Evolutionary conservation across 2,888 invertebrate species (phyloP).

Genomic region (Drosophila ezoana): DNA sequence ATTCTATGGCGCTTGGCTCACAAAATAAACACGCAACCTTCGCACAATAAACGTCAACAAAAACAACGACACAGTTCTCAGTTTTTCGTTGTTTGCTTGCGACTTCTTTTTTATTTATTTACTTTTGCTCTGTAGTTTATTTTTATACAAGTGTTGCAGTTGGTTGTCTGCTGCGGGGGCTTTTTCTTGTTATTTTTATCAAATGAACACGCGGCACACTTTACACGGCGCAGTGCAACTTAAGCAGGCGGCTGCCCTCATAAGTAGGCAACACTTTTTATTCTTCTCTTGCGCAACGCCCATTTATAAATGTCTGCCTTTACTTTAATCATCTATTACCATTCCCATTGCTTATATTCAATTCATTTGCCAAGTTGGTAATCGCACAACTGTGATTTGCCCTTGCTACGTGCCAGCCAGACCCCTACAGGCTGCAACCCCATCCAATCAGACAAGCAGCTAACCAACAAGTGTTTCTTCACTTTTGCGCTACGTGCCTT

Average conservation of each 20-base stretch:
- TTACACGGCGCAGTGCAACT: not conserved
- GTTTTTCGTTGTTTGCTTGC: slow-evolving; percentile 28
- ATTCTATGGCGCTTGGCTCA: slow-evolving; percentile 41
- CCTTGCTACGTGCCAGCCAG: slow-evolving; percentile 59
- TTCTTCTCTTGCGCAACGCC: slow-evolving; percentile 11
- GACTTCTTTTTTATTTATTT: slow-evolving; percentile 28
- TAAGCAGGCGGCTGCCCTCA: slow-evolving; percentile 10
- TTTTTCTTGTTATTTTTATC: slow-evolving; percentile 48
- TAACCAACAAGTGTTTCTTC: slow-evolving; percentile 72
- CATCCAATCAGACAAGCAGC: slow-evolving; percentile 9
- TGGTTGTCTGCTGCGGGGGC: slow-evolving; percentile 32
- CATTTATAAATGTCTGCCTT: slow-evolving; percentile 24
- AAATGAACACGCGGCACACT: slow-evolving; percentile 5
- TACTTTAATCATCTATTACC: slow-evolving; percentile 32
- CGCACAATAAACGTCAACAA: slow-evolving; percentile 22
- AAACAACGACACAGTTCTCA: slow-evolving; percentile 25
- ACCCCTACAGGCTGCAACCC: slow-evolving; percentile 17
- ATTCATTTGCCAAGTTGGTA: slow-evolving; percentile 63
- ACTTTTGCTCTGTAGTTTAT: slow-evolving; percentile 33
- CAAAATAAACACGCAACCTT: slow-evolving; percentile 55
- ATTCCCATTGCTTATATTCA: slow-evolving; percentile 53
- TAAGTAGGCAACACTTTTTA: slow-evolving; percentile 45
- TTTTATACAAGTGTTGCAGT: slow-evolving; percentile 43
- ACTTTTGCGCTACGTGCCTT: slow-evolving; percentile 59
- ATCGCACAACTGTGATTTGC: slow-evolving; percentile 63